Conservation (phyloP, 2,797 vertebrate species). For the Hafferia zeledoni region DNA sequence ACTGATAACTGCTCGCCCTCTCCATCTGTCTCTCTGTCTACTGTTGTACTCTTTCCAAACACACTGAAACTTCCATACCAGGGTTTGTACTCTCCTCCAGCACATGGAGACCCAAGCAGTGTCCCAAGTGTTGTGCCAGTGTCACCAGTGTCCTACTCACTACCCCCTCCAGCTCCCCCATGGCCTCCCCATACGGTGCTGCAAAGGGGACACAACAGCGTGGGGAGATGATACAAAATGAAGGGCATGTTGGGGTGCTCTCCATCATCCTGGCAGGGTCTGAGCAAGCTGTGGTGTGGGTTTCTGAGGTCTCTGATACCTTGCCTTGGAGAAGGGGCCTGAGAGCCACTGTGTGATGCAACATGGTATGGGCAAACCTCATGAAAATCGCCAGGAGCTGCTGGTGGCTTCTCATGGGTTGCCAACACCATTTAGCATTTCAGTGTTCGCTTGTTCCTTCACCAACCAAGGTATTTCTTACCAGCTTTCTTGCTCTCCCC, state of each 20-base stretch:
- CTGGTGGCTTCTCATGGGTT: background rate
- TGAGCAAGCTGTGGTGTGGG: background rate
- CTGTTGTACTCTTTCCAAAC: background rate
- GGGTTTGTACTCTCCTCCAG: background rate
- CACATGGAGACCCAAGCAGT: fast-evolving
- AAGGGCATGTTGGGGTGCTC: background rate
- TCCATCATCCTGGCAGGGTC: background rate
- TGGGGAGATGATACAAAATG: fast-evolving
- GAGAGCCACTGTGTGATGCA: background rate
- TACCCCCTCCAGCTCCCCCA: background rate
- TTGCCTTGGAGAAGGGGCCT: background rate
- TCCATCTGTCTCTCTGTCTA: conserved; percentile 36
- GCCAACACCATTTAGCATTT: background rate
- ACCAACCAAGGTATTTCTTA: conserved; percentile 21
- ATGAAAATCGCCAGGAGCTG: background rate
- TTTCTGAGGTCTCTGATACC: background rate
- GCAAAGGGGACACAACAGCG: background rate
- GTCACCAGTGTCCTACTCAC: background rate
- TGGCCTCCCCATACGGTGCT: background rate
- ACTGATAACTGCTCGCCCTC: conserved; percentile 22
- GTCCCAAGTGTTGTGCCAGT: background rate
- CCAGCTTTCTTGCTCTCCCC: conserved; percentile 22
- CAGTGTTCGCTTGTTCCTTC: background rate
- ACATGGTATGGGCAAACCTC: background rate
- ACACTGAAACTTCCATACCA: background rate